Evolutionary conservation across 2,797 vertebrate species (phyloP), one percentile per base, ranked within the genome.

Genomic region (Geotrypetes seraphini): DNA sequence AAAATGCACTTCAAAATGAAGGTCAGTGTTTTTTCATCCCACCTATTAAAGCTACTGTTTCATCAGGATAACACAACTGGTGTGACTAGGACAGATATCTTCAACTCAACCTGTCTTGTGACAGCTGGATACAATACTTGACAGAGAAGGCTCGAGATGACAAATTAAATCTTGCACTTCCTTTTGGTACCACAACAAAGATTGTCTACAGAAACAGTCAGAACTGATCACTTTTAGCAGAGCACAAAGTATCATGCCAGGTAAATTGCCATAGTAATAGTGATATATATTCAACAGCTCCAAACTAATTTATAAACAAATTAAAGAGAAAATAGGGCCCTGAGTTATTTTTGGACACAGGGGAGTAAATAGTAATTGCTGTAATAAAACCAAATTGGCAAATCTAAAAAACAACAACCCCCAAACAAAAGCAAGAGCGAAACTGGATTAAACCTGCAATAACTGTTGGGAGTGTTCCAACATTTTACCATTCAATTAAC

Each of bases 21-120:
- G 84, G 83, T 80, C 82, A 85, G 81, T 29, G 64, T 76, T 58
- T 69, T 80, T 79, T 73, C 55, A 70, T 75, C 55, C 73, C 70
- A 78, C 71, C 72, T 76, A 65, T 57, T 62, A 70, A 71, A 67
- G 70, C 60, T 71, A 42, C 61, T 20, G 7, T 53, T 24, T 47
- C 47, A 52, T 30, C 32, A 4, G 33, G 46, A 16, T n/a, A 50
- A 35, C 37, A 28, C 23, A n/a, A 36, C 22, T 11, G 50, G 36
- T 16, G 41, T 31, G 10, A 23, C 7, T 1, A 8, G 25, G 33
- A 29, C 38, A 23, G 22, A 24, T 9, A 5, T 40, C 43, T 25
- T 39, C 28, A 20, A 36, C 19, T 19, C 42, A 28, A n/a, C 16
- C 50, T 39, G 29, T 40, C 12, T 26, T 3, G 8, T 3, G 16